A percentile compares a stretch with the other conserved stretches of the same genome.
phyloP scores from a whole-genome alignment of 2,888 invertebrate genomes.

The Muscina levida region DNA sequence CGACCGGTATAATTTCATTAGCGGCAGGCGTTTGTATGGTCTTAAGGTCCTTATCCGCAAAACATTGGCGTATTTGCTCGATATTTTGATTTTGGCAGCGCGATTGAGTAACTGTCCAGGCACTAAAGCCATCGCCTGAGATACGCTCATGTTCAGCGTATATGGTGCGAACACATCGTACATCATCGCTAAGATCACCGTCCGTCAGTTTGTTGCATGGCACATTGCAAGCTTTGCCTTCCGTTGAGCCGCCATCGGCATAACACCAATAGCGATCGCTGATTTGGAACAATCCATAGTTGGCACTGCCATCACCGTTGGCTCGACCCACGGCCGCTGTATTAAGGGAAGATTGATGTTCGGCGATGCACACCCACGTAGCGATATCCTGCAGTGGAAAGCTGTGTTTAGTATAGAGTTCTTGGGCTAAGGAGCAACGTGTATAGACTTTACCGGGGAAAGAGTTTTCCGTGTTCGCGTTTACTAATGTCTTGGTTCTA shows the following conservation, averaged over 20 bases:
- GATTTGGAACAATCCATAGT: conserved; percentile 88
- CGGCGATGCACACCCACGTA: conserved; percentile 87
- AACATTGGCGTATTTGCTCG: conserved; percentile 79
- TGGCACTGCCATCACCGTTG: conserved; percentile 81
- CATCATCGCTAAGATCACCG: conserved; percentile 86
- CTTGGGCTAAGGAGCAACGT: conserved; percentile 86
- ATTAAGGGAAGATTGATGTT: conserved; percentile 86
- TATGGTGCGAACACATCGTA: conserved; percentile 84
- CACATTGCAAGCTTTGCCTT: conserved; percentile 83
- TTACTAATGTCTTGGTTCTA: background rate
- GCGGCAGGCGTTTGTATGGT: conserved; percentile 65
- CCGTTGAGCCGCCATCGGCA: conserved; percentile 76
- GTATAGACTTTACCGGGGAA: conserved; percentile 82
- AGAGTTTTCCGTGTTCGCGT: background rate
- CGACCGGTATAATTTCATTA: background rate
- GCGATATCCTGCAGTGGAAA: conserved; percentile 81
- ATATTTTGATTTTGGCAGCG: conserved; percentile 82
- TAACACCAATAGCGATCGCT: conserved; percentile 87
- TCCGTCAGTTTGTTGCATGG: conserved; percentile 84
- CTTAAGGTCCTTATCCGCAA: conserved; percentile 71
- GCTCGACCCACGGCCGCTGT: conserved; percentile 83
- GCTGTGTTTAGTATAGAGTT: conserved; percentile 82
- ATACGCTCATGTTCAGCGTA: conserved; percentile 85
- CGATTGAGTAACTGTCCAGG: conserved; percentile 86
- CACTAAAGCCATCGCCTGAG: conserved; percentile 87